phyloP scores from a whole-genome alignment of 2,113 vertebrate species.

The Stomatorhinus ivindoensis region DNA sequence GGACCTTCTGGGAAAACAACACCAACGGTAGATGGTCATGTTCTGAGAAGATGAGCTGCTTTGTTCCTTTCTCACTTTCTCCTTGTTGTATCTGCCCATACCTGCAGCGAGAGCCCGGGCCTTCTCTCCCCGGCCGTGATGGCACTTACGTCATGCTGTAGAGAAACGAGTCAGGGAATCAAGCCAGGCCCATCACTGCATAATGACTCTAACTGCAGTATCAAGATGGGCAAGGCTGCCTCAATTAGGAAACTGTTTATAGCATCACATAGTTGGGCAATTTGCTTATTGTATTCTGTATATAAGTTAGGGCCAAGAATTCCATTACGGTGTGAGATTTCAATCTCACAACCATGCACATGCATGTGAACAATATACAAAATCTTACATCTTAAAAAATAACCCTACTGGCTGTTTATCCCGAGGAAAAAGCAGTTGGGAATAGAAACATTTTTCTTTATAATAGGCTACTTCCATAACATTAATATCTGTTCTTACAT shows the following conservation, averaged over 20 bases:
- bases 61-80: background rate
- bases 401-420: slow-evolving; percentile 1
- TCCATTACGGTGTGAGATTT: slow-evolving; percentile 25
- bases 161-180: slow-evolving; percentile 18
- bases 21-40: background rate
- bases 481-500: slow-evolving; percentile 1
- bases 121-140: background rate
- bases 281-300: slow-evolving; percentile 38
- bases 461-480: background rate
- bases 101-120: background rate
- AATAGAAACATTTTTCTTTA: background rate
- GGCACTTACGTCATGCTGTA: background rate
- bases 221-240: slow-evolving; percentile 45
- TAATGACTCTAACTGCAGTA: slow-evolving; percentile 47
- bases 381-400: slow-evolving; percentile 6
- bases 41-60: background rate
- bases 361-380: slow-evolving; percentile 16
- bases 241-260: slow-evolving; percentile 48
- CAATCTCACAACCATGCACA: slow-evolving; percentile 21
- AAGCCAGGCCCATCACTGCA: slow-evolving; percentile 41
- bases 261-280: slow-evolving; percentile 38
- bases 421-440: background rate
- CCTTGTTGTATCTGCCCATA: background rate
- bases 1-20: background rate
- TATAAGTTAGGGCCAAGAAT: slow-evolving; percentile 33